A percentile compares a stretch with the other conserved stretches of the same genome.
These are phyloP conservation scores for Chionodraco myersi DNA, from an alignment of 2,113 vertebrate genomes.

Conservation along the genomic window DNA sequence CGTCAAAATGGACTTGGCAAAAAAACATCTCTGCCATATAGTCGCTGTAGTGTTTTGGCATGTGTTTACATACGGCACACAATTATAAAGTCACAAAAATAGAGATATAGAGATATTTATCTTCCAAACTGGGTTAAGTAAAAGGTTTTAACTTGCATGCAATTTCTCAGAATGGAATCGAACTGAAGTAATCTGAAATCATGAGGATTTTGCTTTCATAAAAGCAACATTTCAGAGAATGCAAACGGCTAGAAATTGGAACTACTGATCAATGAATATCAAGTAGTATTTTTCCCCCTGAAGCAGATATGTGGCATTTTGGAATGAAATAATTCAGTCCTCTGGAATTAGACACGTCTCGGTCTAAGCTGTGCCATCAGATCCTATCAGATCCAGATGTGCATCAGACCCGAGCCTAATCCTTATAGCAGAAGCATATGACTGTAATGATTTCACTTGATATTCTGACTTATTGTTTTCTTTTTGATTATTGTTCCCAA, in stretches of 20 bases:
- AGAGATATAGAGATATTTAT: conserved; percentile 22
- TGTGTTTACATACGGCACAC: no score
- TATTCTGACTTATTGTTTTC: conserved; percentile 40
- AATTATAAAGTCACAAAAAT: not conserved
- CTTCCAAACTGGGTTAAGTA: conserved; percentile 24
- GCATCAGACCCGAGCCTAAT: conserved; percentile 62
- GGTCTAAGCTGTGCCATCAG: conserved; percentile 76
- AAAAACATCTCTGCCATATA: not conserved
- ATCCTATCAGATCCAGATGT: conserved; percentile 79
- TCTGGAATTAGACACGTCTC: conserved; percentile 78
- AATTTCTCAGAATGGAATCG: conserved; percentile 46
- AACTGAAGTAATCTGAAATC: conserved; percentile 45
- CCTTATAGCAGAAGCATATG: conserved; percentile 55
- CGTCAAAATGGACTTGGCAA: conserved; percentile 5
- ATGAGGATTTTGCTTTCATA: conserved; percentile 63
- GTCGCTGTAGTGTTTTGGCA: not conserved
- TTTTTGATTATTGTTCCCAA: conserved; percentile 19
- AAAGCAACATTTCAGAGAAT: conserved; percentile 56
- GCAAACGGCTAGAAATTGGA: conserved; percentile 52
- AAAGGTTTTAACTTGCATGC: conserved; percentile 45
- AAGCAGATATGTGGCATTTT: conserved; percentile 74
- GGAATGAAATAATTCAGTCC: conserved; percentile 77
- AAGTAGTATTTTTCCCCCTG: conserved; percentile 57
- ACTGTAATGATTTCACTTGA: conserved; percentile 61
- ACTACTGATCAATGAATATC: conserved; percentile 75